Evolutionary conservation across 2,888 invertebrate species (phyloP), one percentile per base, ranked within the genome.

Genomic region (Elegia similella): DNA sequence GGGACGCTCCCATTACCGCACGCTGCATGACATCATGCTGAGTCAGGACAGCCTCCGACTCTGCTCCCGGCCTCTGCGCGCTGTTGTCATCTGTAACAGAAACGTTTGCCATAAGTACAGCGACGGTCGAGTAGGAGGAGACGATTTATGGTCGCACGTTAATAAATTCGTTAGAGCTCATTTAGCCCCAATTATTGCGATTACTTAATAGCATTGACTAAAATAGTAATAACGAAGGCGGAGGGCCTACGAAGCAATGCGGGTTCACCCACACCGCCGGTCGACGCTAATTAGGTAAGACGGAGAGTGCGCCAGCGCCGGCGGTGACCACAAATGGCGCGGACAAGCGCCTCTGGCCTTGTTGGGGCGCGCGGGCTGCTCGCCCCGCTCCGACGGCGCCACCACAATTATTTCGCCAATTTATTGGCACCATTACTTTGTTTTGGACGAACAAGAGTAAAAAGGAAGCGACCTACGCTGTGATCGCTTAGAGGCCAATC

Each of bases 21-120:
- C 69, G 67, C 69, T 69, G 73, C 69, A 85, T 89, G 89, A 89
- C 87, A 87, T 90, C 88, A 89, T 85, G 84, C 80, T 88, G 88
- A 88, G 73, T 88, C 88, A 87, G 76, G 67, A 64, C 65, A 59
- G 68, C 64, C 63, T 65, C 70, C 66, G 70, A 61, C 61, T 57
- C 58, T 61, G 61, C 73, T 72, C 67, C 68, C 72, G 67, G n/a
- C 38, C 38, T 38, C 73, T 75, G 73, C 72, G 77, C 74, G 63
- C 61, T 56, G 66, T 67, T 66, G 61, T 68, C 78, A 82, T 82
- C 84, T 84, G 83, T 73, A 84, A 84, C 68, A 82, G 66, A 64
- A 58, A 61, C 62, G 72, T 67, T 62, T 58, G 54, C 54, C 52
- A 55, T 55, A 43, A 43, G 32, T n/a, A 38, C 15, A 48, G 6